These are phyloP conservation scores for Mormyrus iriodes DNA, from an alignment of 2,113 vertebrate genomes.

Conservation along the genomic window DNA sequence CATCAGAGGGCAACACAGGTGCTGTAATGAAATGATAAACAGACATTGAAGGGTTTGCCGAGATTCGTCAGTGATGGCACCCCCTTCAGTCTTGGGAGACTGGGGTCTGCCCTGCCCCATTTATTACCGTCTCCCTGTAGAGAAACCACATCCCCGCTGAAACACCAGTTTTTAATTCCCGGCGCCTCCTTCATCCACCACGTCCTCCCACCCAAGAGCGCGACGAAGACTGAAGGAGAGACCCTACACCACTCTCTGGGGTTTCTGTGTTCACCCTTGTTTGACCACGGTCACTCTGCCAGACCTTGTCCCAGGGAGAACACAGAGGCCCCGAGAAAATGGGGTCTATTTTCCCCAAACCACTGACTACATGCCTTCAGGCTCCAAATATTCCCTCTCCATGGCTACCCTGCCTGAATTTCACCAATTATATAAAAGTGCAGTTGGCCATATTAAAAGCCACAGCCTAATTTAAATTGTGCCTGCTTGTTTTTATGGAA, in stretches of 20 bases:
- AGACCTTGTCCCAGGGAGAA: not conserved
- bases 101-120: not conserved
- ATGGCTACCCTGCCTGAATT: not conserved
- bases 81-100: not conserved
- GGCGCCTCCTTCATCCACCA: not conserved
- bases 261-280: not conserved
- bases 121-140: not conserved
- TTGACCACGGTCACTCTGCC: not conserved
- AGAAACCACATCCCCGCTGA: not conserved
- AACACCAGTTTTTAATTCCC: conserved; percentile 1
- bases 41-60: not conserved
- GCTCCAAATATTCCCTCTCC: not conserved
- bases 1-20: not conserved
- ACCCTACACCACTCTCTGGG: not conserved
- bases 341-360: not conserved
- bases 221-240: no score
- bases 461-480: not conserved
- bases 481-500: not conserved
- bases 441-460: not conserved
- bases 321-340: not conserved
- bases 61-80: not conserved
- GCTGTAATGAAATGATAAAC: not conserved
- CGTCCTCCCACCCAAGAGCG: not conserved
- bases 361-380: not conserved
- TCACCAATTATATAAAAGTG: not conserved